These are phyloP conservation scores for Neuroscelio doddi DNA, from an alignment of 2,888 invertebrate genomes.

Conservation along the genomic window DNA sequence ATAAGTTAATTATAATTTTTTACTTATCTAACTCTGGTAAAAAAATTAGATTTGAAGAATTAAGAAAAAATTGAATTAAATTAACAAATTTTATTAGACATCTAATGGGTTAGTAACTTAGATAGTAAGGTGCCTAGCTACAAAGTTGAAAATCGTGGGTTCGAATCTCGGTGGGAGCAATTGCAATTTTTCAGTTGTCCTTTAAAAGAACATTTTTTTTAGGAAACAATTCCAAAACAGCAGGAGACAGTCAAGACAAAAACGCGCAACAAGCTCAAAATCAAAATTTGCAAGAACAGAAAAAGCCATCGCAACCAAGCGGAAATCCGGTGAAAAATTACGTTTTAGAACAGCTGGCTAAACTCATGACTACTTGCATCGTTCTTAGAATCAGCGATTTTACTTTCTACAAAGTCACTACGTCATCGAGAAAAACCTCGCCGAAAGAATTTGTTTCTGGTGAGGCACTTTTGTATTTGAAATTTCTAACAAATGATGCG, in stretches of 20 bases:
- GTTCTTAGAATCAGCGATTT: conserved; percentile 94
- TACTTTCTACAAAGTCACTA: conserved; percentile 88
- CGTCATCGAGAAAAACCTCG: conserved; percentile 80
- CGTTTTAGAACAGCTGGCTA: conserved; percentile 83
- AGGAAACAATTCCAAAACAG: conserved; percentile 52
- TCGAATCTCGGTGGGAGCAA: too few relatives aligned
- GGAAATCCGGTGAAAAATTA: conserved; percentile 78
- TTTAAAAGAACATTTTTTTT: conserved; percentile 5
- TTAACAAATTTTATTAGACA: too few relatives aligned
- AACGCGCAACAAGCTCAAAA: conserved; percentile 54
- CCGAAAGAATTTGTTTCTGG: conserved; percentile 88
- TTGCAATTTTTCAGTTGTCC: too few relatives aligned
- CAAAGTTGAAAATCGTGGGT: too few relatives aligned
- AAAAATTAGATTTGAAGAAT: too few relatives aligned
- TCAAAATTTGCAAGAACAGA: conserved; percentile 56
- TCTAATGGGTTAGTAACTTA: too few relatives aligned
- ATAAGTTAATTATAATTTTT: too few relatives aligned
- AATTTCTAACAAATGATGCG: too few relatives aligned
- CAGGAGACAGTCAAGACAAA: conserved; percentile 59
- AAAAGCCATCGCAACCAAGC: conserved; percentile 58
- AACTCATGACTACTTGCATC: conserved; percentile 93
- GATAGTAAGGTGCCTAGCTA: too few relatives aligned
- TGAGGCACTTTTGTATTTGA: conserved; percentile 69
- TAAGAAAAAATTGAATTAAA: too few relatives aligned
- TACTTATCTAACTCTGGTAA: too few relatives aligned